Evolutionary conservation across 2,113 vertebrate genomes (phyloP).

Genomic region (Embiotoca jacksoni): DNA sequence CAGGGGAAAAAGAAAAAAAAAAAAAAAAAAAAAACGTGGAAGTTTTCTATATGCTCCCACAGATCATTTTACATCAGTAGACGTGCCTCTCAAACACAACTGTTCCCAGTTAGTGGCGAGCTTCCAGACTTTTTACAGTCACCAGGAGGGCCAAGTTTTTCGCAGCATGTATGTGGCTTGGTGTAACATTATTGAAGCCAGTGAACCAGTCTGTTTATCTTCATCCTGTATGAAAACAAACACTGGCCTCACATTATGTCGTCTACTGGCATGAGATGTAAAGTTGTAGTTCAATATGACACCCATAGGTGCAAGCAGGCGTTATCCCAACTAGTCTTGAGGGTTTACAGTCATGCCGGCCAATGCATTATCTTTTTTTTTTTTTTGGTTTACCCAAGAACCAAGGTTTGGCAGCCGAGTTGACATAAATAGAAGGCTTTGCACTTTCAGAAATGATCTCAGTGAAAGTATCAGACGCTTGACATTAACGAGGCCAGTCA

Average conservation of each 20-base stretch:
- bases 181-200: conserved; percentile 50
- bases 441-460: conserved; percentile 46
- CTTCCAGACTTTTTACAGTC: conserved; percentile 72
- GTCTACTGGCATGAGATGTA: conserved; percentile 11
- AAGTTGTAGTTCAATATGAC: conserved; percentile 43
- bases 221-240: conserved; percentile 33
- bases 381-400: conserved; percentile 21
- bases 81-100: conserved; percentile 75
- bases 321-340: conserved; percentile 34
- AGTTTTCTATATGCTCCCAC: conserved; percentile 74
- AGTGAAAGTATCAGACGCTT: conserved; percentile 35
- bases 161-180: conserved; percentile 31
- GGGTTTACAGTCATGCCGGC: conserved; percentile 33
- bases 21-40: conserved; percentile 58
- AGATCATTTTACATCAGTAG: conserved; percentile 80
- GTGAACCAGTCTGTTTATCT: conserved; percentile 33
- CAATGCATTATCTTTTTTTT: conserved; percentile 15
- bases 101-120: conserved; percentile 76
- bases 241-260: not conserved
- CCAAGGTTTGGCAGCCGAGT: conserved; percentile 54
- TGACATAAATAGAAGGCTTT: conserved; percentile 42
- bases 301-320: conserved; percentile 37
- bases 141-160: conserved; percentile 70
- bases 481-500: conserved; percentile 62
- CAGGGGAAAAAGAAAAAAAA: conserved; percentile 43